phyloP scores from a whole-genome alignment of 2,797 vertebrate species.

The Cuniculus paca region DNA sequence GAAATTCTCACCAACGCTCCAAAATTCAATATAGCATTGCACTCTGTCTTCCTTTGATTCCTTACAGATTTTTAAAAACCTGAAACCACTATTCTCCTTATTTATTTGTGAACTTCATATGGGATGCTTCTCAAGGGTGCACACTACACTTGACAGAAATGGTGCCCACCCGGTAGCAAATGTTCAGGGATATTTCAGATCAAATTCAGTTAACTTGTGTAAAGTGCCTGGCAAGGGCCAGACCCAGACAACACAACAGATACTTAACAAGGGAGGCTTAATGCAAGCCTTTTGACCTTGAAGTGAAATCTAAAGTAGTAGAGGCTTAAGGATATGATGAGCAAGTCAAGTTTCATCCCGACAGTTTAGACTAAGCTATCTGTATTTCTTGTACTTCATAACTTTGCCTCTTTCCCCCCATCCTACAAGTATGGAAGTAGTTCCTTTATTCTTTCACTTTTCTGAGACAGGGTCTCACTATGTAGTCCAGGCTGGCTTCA shows the following conservation, averaged over 20 bases:
- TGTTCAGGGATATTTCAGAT: background rate
- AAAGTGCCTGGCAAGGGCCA: background rate
- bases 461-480: too few species aligned
- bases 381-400: background rate
- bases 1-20: background rate
- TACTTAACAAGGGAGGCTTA: background rate
- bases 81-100: background rate
- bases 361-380: background rate
- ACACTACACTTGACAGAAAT: background rate
- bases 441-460: background rate
- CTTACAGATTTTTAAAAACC: background rate
- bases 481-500: background rate
- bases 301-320: background rate
- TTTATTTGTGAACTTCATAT: background rate
- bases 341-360: background rate
- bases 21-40: background rate
- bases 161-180: background rate
- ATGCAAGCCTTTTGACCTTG: background rate
- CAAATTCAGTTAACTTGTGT: background rate
- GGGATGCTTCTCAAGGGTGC: background rate
- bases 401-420: background rate
- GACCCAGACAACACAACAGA: background rate
- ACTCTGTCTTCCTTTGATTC: background rate
- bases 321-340: background rate
- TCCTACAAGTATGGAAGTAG: background rate